These are phyloP conservation scores for Nephrotoma flavescens DNA, from an alignment of 2,888 invertebrate genomes.

Conservation along the genomic window DNA sequence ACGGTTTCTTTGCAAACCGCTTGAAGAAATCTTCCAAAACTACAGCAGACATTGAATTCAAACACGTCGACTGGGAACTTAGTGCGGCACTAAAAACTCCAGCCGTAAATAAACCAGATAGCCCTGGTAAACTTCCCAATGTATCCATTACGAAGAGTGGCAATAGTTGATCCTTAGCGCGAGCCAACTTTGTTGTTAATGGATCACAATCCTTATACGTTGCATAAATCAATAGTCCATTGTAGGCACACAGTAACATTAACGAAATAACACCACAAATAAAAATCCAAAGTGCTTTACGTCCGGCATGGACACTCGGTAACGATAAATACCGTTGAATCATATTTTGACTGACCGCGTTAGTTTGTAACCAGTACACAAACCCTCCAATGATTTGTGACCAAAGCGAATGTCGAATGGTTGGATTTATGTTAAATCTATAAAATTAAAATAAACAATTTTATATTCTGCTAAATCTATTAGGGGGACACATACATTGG, in stretches of 20 bases:
- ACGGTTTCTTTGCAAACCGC: constrained; percentile 39
- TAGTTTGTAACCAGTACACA: constrained; percentile 63
- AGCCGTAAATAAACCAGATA: constrained; percentile 78
- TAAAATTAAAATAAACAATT: constrained; percentile 10
- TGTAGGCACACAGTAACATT: constrained; percentile 39
- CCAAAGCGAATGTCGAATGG: constrained; percentile 72
- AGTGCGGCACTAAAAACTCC: constrained; percentile 83
- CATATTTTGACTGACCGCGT: constrained; percentile 76
- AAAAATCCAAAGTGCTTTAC: constrained; percentile 40
- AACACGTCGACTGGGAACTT: constrained; percentile 61
- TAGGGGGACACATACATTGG: constrained; percentile 41
- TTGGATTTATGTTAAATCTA: constrained; percentile 65
- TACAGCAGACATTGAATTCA: constrained; percentile 65
- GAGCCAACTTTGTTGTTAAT: constrained; percentile 48
- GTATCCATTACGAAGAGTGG: constrained; percentile 80
- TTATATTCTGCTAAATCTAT: not conserved
- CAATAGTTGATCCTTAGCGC: constrained; percentile 61
- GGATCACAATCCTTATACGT: constrained; percentile 50
- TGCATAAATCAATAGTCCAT: constrained; percentile 46
- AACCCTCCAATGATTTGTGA: constrained; percentile 61
- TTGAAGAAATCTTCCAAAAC: constrained; percentile 58
- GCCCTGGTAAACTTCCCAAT: constrained; percentile 56
- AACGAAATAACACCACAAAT: constrained; percentile 37
- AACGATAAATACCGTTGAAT: constrained; percentile 70
- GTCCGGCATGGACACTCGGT: constrained; percentile 48